Conservation (phyloP, 2,888 invertebrate genomes). For the Drosophila mettleri region DNA sequence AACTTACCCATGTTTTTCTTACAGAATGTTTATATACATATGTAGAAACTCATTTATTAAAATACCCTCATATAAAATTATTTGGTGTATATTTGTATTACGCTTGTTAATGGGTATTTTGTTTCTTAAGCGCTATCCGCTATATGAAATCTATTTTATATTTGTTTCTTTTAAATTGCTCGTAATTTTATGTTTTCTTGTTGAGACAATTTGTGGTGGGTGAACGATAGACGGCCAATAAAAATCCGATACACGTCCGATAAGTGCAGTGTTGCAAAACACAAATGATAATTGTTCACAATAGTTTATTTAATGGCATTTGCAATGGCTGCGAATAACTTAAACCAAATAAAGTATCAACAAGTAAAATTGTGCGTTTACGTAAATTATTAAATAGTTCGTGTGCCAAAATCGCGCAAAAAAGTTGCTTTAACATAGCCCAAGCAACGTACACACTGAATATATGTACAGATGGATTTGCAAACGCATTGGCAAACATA, state of each 20-base stretch:
- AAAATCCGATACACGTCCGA: conserved; percentile 13
- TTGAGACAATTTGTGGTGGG: conserved; percentile 47
- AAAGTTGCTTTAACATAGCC: neutral
- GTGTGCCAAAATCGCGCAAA: too few species aligned
- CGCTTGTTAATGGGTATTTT: too few species aligned
- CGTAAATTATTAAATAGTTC: neutral
- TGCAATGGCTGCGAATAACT: conserved; percentile 12
- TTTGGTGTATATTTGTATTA: neutral
- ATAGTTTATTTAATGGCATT: conserved; percentile 13
- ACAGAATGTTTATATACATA: conserved; percentile 29
- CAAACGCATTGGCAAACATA: neutral
- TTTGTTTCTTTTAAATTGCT: conserved; percentile 42
- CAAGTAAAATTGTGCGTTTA: conserved; percentile 18
- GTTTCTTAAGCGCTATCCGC: neutral
- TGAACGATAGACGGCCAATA: conserved; percentile 30
- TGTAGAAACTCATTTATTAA: conserved; percentile 19
- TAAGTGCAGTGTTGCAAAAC: conserved; percentile 33
- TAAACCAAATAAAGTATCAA: conserved; percentile 26
- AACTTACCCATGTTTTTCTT: conserved; percentile 52
- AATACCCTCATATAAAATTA: neutral
- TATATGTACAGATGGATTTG: neutral
- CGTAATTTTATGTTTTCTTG: conserved; percentile 58
- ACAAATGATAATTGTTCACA: conserved; percentile 10
- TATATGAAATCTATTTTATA: conserved; percentile 26
- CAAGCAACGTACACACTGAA: neutral